These are phyloP conservation scores for Megalurothrips usitatus DNA, from an alignment of 2,888 invertebrate species.

Conservation along the genomic window DNA sequence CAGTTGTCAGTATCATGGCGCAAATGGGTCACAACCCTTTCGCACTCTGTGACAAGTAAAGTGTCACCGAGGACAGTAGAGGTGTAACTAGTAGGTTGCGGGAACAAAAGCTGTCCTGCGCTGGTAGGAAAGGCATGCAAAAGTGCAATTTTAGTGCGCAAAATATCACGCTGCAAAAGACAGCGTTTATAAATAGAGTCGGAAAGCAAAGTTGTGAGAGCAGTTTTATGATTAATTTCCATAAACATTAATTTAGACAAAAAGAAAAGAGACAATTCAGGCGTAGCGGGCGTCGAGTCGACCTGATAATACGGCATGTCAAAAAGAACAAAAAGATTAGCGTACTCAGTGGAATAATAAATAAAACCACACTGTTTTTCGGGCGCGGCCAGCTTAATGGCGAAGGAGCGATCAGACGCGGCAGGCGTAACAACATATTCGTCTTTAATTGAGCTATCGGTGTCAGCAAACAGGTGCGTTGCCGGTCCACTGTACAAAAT, in stretches of 20 bases:
- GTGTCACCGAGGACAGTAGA: background rate
- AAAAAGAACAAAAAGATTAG: background rate
- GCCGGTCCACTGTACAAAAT: background rate
- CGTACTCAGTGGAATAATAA: background rate
- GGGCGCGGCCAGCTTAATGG: too few relatives aligned
- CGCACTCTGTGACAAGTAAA: background rate
- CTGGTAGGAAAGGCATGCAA: background rate
- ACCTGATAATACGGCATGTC: background rate
- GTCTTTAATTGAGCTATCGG: background rate
- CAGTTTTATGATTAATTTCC: background rate
- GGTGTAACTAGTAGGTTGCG: background rate
- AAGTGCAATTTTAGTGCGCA: background rate
- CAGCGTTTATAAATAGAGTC: background rate
- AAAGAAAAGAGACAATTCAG: background rate
- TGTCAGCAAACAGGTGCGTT: too few relatives aligned
- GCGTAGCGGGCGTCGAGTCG: background rate
- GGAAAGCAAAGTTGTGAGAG: background rate
- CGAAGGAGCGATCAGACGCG: background rate
- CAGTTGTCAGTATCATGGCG: background rate
- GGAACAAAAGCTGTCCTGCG: background rate
- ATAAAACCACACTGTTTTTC: too few relatives aligned
- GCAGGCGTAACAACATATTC: background rate
- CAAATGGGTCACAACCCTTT: background rate
- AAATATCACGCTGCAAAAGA: background rate
- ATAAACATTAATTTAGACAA: background rate